These are phyloP conservation scores for Drosophila trapezifrons DNA, from an alignment of 1,140 invertebrate species.

Conservation along the genomic window DNA sequence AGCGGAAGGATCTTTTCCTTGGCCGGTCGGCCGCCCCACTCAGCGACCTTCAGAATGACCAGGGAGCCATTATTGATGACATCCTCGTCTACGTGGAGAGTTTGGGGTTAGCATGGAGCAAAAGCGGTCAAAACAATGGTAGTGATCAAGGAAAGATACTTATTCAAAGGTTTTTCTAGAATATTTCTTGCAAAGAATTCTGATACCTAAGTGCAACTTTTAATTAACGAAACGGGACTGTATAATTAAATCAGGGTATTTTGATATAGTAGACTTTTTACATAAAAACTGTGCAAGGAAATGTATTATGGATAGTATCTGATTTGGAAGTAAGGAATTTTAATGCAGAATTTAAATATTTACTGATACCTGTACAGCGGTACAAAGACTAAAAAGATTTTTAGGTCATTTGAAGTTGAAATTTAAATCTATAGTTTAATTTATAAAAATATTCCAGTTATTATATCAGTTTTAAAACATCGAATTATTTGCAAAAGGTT, in stretches of 20 bases:
- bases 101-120: conserved; percentile 17
- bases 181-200: not conserved
- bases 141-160: not conserved
- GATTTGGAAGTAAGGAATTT: not conserved
- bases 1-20: conserved; percentile 75
- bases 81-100: conserved; percentile 41
- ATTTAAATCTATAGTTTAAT: too few relatives aligned
- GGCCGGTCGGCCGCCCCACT: conserved; percentile 87
- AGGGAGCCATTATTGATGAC: conserved; percentile 51
- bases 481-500: too few relatives aligned
- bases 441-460: too few relatives aligned
- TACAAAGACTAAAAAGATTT: not conserved
- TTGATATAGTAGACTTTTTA: too few relatives aligned
- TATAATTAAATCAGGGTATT: not conserved
- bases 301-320: not conserved
- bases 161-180: not conserved
- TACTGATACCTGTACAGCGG: not conserved
- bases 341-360: not conserved
- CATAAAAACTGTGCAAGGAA: not conserved
- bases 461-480: too few relatives aligned
- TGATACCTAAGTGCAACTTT: too few relatives aligned
- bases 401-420: too few relatives aligned
- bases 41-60: conserved; percentile 65
- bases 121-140: conserved; percentile 6
- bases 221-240: not conserved